Base-by-base conservation (phyloP, 2,113 vertebrate species). In the Castor canadensis region DNA sequence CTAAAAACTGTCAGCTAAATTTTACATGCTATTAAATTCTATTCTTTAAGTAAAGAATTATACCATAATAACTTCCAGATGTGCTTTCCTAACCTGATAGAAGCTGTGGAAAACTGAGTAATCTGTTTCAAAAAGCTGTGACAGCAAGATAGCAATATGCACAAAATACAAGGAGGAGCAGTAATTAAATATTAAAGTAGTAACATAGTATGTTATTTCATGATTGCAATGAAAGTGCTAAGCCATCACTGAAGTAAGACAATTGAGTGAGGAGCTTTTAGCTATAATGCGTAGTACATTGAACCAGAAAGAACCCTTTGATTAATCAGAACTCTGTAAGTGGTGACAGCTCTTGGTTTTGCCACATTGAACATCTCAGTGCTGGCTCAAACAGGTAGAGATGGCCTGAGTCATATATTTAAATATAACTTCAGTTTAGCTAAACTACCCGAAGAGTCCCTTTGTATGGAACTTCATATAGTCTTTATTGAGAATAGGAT, bases 1-100 rank as follows among this genome's bases (percentile, higher is more conserved):
- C 40, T 54, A 54, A 85, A 91, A 81, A 40, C 9, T 47, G 26
- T 56, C 30, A 71, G 9, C 17, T 72, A 85, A 62, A 67, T 77
- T 93, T 76, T n/a, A 69, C 24, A 93, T 67, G 9, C 24, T 93
- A 56, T 73, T 30, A 30, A 91, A 79, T 93, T 93, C 60, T 79
- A 9, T 56, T 15, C 56, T 73, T 86, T 38, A 43, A 62, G 30
- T 94, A n/a, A 87, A 81, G 28, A 81, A 49, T 30, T 20, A 30
- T 38, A 60, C 20, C 26, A 11, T 26, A n/a, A 49, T 91, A 8
- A n/a, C n/a, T 30, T 88, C 30, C 30, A 56, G 17, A n/a, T 87
- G 12, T 54, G 45, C 30, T 67, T 88, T 56, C 40, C 38, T 87
- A n/a, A 54, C 30, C 15, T 85, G 40, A 38, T 76, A 16, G 52